Base-by-base conservation (phyloP, 2,113 vertebrate species). In the Periophthalmodon schlosseri region DNA sequence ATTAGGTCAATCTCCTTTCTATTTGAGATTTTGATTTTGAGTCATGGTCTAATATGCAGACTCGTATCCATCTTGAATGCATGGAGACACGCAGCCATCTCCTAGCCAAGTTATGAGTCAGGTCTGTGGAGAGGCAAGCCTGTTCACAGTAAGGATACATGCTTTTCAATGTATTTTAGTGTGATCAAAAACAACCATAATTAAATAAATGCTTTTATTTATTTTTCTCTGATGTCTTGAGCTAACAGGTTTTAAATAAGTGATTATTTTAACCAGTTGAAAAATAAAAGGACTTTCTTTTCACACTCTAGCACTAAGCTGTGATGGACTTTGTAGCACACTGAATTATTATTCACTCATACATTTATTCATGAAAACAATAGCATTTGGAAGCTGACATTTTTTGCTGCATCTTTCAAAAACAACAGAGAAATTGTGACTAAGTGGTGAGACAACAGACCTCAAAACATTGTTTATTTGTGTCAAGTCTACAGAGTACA, bases 391-490 rank as follows among this genome's bases (percentile, higher is more conserved):
- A 1, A 70, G 52, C 2, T 57, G 23, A 58, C 56, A 49, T 71
- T 60, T 79, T 65, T 52, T 44, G 20, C 7, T 0, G 78, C 80
- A 80, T 76, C 71, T 76, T 71, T 79, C 34, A 85, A 76, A 79
- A 85, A 87, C 84, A 28, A 57, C 49, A 64, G 50, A 18, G 46
- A 72, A 52, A 72, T 81, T 74, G 69, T 46, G 28, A 64, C 44
- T 1, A 39, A 70, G 49, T 1, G 23, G 12, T 2, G 11, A 69
- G 58, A 80, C 56, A 74, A 63, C 12, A 65, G 13, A 64, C 52
- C 61, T 52, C 20, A 0, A 33, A 57, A 64, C 20, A 12, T 46
- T 21, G 69, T 54, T 60, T 60, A 23, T 54, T 47, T 68, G 64
- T 20, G 49, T 81, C 65, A 77, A 74, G 65, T 73, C 70, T 21